Evolutionary conservation across 2,113 vertebrate species (phyloP), one percentile per base, ranked within the genome.

Genomic region (Smithornis capensis): DNA sequence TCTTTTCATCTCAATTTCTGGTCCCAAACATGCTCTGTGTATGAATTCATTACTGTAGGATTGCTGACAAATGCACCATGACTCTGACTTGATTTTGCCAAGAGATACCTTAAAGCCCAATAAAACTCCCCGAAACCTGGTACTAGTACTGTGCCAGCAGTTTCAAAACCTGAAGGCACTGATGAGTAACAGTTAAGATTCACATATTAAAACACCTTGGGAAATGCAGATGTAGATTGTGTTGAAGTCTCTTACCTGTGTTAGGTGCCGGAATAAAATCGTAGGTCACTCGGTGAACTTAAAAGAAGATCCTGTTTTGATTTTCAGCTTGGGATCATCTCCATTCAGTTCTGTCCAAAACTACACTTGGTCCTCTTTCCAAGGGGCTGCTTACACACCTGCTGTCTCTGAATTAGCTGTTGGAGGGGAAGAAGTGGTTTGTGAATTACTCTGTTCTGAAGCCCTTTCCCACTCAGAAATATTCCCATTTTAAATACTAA

Each of bases 261-360:
- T 63, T 42, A 75, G 53, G 53, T 0, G 28, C 73, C 56, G 64
- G 69, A 83, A 70, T 49, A 56, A 74, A 90, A 56, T 3, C 22
- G 85, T 76, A 92, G 76, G 67, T 89, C 49, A 50, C 90, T 75
- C 14, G 0, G 33, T 38, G 73, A 82, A 57, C 53, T 90, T 55
- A 7, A 57, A 71, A 52, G 75, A 79, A 77, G 88, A 83, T 86
- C 44, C 50, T 75, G 19, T 71, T 87, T 52, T 71, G 70, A 68
- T 69, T 95, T 92, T 94, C 92, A 96, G 93, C 89, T 91, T 38
- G 94, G 85, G 92, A 95, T 90, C 95, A 95, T 96, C 92, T 95
- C 92, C 90, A 68, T 29, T 68, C 73, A 78, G 2, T 83, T 94
- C 83, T 62, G 90, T 37, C 88, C 78, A 68, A 78, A 93, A 64